Evolutionary conservation across 1,140 invertebrate genomes (phyloP), one percentile per base, ranked within the genome.

Genomic region (Neoseiulus cucumeris): DNA sequence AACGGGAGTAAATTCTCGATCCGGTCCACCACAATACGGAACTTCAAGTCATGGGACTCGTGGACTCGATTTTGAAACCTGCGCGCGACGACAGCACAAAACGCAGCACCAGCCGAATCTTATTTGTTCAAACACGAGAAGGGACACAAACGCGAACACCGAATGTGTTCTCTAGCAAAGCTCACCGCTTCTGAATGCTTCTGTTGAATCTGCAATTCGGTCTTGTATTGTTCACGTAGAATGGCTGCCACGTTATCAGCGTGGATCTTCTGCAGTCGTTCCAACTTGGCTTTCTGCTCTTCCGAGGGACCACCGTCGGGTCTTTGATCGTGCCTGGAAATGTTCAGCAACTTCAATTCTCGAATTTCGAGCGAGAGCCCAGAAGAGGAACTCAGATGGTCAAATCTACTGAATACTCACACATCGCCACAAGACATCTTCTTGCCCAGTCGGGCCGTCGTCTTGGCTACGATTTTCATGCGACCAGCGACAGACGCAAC

Each of bases 181-280:
- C 68, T 66, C 67, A 80, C 79, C 68, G 80, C 79, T 66, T 89
- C 86, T 72, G 91, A 85, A 73, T 91, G 91, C 71, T 87, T 87
- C 73, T 89, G 82, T 44, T 85, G 81, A 33, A 91, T 73, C 68
- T 90, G 87, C 22, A 84, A 80, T 75, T 92, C 89, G 59, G 84
- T 81, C 39, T 80, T 75, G 0, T 84, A 80, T 55, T 87, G 86
- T 64, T 87, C 86, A 30, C 81, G 80, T 70, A 80, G 81, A 18
- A 86, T 77, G 0, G 80, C 77, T 17, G 87, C 74, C 70, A 85
- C 74, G 18, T 81, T 78, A 67, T 86, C 83, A 17, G 83, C 83
- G 67, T 86, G 83, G 69, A 81, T 83, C 68, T 82, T 69, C 65
- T 75, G 73, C 64, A 78, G 68, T 68, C 76, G 77, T 66, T 76